Conservation (phyloP, 2,113 vertebrate species). For the Zosterops pallidus region DNA sequence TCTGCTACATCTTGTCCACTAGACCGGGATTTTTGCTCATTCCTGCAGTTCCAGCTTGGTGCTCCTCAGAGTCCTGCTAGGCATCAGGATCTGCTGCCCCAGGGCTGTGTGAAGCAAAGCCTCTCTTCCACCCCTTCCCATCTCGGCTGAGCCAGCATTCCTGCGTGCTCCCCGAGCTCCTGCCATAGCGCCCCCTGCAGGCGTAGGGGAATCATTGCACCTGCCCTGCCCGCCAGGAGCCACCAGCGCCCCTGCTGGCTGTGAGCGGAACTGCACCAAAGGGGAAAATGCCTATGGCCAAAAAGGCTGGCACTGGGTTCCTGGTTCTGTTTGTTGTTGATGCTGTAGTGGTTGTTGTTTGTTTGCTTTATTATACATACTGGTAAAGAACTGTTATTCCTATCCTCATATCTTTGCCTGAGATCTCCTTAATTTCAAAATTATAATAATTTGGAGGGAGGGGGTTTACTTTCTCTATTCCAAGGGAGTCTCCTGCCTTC, state of each 20-base stretch:
- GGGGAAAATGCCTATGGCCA: fast-evolving
- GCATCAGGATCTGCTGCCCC: not conserved
- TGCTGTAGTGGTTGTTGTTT: not conserved
- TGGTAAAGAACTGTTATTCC: not conserved
- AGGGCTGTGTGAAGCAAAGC: not conserved
- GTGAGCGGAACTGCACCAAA: not conserved
- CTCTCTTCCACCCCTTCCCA: not conserved
- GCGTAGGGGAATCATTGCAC: not conserved
- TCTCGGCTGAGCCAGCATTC: not conserved
- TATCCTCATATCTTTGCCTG: not conserved
- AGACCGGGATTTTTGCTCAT: not conserved
- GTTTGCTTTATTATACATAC: not conserved
- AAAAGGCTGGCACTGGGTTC: not conserved
- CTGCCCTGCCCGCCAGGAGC: not conserved
- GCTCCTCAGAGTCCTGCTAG: not conserved
- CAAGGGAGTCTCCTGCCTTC: not conserved
- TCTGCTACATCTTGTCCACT: not conserved
- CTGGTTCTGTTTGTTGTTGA: not conserved
- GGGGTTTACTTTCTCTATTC: not conserved
- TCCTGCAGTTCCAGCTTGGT: not conserved
- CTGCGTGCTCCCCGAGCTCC: fast-evolving
- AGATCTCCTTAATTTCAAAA: not conserved
- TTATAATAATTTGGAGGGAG: not conserved
- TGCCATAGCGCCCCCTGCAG: not conserved
- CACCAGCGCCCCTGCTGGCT: not conserved